Percentiles rank a stretch among this genome's conserved stretches.
Conservation (phyloP, 1,140 invertebrate species). For the Brachionus koreanus region DNA sequence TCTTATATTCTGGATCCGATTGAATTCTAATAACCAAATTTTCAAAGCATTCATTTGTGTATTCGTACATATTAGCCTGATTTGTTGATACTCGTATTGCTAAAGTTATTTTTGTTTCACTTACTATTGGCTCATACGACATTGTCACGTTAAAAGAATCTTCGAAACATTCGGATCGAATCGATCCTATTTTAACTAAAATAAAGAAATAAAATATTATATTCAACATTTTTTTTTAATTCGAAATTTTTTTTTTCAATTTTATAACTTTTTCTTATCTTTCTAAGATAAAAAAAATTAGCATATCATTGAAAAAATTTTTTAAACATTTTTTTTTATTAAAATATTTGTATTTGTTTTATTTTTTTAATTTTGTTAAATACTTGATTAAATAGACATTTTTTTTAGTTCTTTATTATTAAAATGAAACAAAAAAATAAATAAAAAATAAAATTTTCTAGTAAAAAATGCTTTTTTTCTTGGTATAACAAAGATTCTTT, state of each 20-base stretch:
- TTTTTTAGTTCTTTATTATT: not conserved
- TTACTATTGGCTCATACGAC: not conserved
- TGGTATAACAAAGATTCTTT: not conserved
- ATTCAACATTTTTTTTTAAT: not conserved
- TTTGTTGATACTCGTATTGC: not conserved
- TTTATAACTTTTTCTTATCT: not conserved
- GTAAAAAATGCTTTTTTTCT: conserved; percentile 29
- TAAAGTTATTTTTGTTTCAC: not conserved
- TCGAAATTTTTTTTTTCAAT: not conserved
- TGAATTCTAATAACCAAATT: not conserved
- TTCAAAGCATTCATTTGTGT: not conserved
- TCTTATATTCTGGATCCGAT: not conserved
- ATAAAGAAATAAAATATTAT: not conserved
- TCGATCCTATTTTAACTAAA: not conserved
- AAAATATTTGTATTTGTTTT: not conserved
- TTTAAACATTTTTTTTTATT: not conserved
- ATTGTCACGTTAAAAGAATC: not conserved
- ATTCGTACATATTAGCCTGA: not conserved
- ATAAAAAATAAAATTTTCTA: too few relatives aligned
- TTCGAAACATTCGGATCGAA: not conserved
- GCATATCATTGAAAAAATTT: not conserved
- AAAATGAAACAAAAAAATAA: not conserved
- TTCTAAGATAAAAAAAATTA: not conserved
- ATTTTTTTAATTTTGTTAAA: not conserved
- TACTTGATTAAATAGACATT: not conserved